Conservation (phyloP, 2,797 vertebrate species). For the Spea hammondii region DNA sequence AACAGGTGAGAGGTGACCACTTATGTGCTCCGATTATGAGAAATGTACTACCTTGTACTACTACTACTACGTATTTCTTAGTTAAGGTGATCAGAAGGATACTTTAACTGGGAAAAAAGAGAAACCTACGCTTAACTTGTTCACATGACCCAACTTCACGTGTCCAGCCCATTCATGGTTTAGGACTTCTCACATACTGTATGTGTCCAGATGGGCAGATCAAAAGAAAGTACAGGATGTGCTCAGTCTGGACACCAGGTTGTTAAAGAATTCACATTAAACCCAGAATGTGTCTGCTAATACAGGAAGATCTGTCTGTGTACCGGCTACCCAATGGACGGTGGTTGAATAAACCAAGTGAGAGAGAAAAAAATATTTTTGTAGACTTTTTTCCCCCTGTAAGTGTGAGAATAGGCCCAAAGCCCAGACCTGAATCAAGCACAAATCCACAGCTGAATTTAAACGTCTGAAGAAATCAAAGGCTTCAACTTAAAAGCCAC, state of each 20-base stretch:
- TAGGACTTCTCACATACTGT: constrained; percentile 5
- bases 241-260: constrained; percentile 24
- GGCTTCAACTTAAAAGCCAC: constrained; percentile 44
- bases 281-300: not conserved
- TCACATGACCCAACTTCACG: not conserved
- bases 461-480: constrained; percentile 52
- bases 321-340: constrained; percentile 2
- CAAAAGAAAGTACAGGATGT: constrained; percentile 43
- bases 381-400: constrained; percentile 7
- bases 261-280: not conserved
- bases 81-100: too few species aligned
- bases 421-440: constrained; percentile 30
- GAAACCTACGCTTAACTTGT: too few species aligned
- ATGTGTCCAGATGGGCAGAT: constrained; percentile 18
- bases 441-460: constrained; percentile 41
- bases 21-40: too few species aligned
- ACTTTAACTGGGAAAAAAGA: too few species aligned
- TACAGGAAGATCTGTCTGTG: constrained; percentile 3
- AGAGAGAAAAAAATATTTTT: constrained; percentile 24
- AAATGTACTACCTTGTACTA: too few species aligned
- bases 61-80: too few species aligned
- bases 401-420: constrained; percentile 20
- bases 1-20: too few species aligned
- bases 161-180: constrained; percentile 14
- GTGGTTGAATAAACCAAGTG: constrained; percentile 10